Evolutionary conservation across 2,113 vertebrate species (phyloP).

Genomic region (Myotis davidii): DNA sequence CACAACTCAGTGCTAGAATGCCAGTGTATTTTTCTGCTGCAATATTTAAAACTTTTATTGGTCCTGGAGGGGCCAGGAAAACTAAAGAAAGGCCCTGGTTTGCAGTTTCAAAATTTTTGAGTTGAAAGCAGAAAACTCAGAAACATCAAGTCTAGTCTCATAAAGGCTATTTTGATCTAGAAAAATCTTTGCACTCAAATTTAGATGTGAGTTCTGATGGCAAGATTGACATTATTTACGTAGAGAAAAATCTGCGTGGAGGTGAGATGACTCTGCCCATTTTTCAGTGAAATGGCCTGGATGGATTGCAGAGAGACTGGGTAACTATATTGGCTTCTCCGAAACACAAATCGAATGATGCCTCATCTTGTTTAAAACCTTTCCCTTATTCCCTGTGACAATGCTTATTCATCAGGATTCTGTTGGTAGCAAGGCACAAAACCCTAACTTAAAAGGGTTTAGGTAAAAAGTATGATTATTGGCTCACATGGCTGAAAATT

Average conservation of each 20-base stretch:
- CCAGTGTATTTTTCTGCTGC: constrained; percentile 22
- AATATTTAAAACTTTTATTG: constrained; percentile 49
- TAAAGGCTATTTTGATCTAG: background rate
- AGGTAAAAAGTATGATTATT: background rate
- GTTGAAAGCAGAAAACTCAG: background rate
- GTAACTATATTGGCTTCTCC: background rate
- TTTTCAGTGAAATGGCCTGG: background rate
- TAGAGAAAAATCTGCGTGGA: background rate
- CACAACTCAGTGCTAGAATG: background rate
- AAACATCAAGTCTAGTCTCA: background rate
- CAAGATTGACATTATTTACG: background rate
- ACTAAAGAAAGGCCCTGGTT: background rate
- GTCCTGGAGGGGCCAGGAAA: constrained; percentile 9
- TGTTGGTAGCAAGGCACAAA: background rate
- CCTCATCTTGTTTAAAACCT: background rate
- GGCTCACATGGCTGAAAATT: background rate
- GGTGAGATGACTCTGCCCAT: background rate
- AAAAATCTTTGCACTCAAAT: background rate
- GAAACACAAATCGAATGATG: background rate
- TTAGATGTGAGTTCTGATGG: background rate
- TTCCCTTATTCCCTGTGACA: background rate
- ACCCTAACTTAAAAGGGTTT: background rate
- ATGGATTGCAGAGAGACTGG: accelerated
- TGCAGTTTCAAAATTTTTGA: background rate
- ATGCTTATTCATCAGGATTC: background rate